phyloP scores from a whole-genome alignment of 2,888 invertebrate species.

The Chrysomela aeneicollis region DNA sequence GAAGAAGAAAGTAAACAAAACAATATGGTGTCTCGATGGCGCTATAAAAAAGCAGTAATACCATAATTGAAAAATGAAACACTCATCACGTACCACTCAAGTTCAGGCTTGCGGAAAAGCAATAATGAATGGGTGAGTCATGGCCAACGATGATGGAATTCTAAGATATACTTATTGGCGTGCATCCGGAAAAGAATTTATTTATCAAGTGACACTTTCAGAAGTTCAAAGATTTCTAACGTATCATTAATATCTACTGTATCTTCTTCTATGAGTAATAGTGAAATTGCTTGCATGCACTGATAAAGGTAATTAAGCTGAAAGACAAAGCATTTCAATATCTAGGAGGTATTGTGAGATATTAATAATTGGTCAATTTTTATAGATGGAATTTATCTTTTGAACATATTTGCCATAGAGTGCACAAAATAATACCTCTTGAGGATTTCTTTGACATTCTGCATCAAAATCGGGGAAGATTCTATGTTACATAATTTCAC shows the following conservation, averaged over 20 bases:
- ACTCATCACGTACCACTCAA: slow-evolving; percentile 47
- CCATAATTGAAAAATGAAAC: slow-evolving; percentile 44
- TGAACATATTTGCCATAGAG: too few species aligned
- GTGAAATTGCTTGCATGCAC: too few species aligned
- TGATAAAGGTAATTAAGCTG: too few species aligned
- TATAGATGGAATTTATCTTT: too few species aligned
- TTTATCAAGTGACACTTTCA: not conserved
- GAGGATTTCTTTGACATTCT: too few species aligned
- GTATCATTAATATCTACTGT: not conserved
- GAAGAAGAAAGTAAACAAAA: slow-evolving; percentile 36
- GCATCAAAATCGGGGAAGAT: too few species aligned
- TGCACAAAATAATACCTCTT: too few species aligned
- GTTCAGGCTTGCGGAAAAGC: slow-evolving; percentile 47
- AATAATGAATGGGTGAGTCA: slow-evolving; percentile 44
- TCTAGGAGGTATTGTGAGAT: too few species aligned
- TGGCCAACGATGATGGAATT: slow-evolving; percentile 2
- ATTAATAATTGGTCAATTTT: too few species aligned
- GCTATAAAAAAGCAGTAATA: slow-evolving; percentile 40
- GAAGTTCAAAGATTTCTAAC: not conserved
- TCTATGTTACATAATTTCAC: too few species aligned
- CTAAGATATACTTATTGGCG: slow-evolving; percentile 3
- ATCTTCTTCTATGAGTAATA: too few species aligned
- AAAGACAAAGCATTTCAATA: too few species aligned
- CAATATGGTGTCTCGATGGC: slow-evolving; percentile 29
- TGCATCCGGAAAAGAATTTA: slow-evolving; percentile 14